A percentile compares a stretch with the other conserved stretches of the same genome.
Conservation (phyloP, 2,888 invertebrate species). For the Parnassius mnemosyne region DNA sequence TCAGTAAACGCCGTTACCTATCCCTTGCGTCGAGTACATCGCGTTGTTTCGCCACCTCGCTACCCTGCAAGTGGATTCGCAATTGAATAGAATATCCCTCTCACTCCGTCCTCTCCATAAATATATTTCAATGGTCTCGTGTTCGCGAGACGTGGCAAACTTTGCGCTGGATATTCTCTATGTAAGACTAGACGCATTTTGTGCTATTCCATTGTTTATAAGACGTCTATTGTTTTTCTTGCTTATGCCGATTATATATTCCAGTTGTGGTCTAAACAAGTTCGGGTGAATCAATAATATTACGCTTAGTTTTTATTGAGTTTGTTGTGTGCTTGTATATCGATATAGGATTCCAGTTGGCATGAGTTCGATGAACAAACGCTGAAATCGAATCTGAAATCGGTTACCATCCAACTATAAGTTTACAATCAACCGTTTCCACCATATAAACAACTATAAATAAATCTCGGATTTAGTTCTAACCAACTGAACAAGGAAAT, state of each 20-base stretch:
- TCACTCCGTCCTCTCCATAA: slow-evolving; percentile 27
- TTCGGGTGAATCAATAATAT: too few relatives aligned
- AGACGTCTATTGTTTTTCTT: background rate
- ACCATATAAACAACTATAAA: too few relatives aligned
- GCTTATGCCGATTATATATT: background rate
- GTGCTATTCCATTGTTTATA: background rate
- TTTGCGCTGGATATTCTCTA: background rate
- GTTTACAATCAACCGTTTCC: too few relatives aligned
- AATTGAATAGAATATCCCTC: slow-evolving; percentile 39
- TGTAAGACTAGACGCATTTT: background rate
- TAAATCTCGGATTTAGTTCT: too few relatives aligned
- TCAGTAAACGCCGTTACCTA: background rate
- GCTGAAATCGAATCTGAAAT: too few relatives aligned
- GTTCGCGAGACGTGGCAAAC: slow-evolving; percentile 28
- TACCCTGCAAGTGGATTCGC: slow-evolving; percentile 32
- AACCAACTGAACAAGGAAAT: too few relatives aligned
- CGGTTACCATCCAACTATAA: too few relatives aligned
- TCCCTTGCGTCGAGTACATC: background rate
- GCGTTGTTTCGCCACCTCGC: slow-evolving; percentile 18
- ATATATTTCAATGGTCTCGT: slow-evolving; percentile 33
- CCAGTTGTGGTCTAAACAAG: background rate
- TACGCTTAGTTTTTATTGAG: too few relatives aligned
- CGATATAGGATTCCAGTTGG: too few relatives aligned
- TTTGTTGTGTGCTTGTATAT: too few relatives aligned
- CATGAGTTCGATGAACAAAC: too few relatives aligned